These are phyloP conservation scores for Xylota segnis DNA, from an alignment of 2,888 invertebrate genomes.

Conservation along the genomic window DNA sequence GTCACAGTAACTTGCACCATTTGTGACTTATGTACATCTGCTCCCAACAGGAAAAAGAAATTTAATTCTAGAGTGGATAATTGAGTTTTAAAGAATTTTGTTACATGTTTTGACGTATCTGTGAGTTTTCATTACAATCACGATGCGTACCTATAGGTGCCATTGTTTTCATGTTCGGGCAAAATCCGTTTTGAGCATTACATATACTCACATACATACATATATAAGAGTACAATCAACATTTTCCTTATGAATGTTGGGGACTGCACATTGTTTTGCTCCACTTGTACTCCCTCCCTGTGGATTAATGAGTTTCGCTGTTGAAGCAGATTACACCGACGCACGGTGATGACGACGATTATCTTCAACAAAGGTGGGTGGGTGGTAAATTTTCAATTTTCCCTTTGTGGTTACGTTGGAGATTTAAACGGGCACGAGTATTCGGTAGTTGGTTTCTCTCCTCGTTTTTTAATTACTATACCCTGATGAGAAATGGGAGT, in stretches of 20 bases:
- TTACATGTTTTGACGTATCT: neutral
- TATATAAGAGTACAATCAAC: constrained; percentile 40
- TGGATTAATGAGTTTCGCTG: constrained; percentile 68
- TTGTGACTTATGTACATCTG: constrained; percentile 25
- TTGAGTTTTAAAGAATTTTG: constrained; percentile 41
- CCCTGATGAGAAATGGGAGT: constrained; percentile 45
- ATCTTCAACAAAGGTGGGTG: constrained; percentile 41
- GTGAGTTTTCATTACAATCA: neutral
- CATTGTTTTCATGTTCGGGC: constrained; percentile 24
- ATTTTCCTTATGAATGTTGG: constrained; percentile 26
- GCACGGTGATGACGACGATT: constrained; percentile 60
- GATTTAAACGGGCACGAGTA: constrained; percentile 5
- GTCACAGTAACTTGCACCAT: neutral
- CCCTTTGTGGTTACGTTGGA: constrained; percentile 38
- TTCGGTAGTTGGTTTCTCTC: constrained; percentile 18
- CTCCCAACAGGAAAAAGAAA: constrained; percentile 16
- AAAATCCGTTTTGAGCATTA: constrained; percentile 23
- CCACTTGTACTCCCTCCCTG: constrained; percentile 30
- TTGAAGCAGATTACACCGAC: constrained; percentile 62
- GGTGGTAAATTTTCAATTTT: constrained; percentile 59
- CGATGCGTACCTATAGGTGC: neutral
- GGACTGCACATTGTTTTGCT: constrained; percentile 37
- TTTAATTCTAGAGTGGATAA: constrained; percentile 38
- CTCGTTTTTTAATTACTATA: constrained; percentile 45
- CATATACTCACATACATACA: too few species aligned